Evolutionary conservation across 2,113 vertebrate genomes (phyloP), one percentile per base, ranked within the genome.

Genomic region (Chelonoidis abingdonii): DNA sequence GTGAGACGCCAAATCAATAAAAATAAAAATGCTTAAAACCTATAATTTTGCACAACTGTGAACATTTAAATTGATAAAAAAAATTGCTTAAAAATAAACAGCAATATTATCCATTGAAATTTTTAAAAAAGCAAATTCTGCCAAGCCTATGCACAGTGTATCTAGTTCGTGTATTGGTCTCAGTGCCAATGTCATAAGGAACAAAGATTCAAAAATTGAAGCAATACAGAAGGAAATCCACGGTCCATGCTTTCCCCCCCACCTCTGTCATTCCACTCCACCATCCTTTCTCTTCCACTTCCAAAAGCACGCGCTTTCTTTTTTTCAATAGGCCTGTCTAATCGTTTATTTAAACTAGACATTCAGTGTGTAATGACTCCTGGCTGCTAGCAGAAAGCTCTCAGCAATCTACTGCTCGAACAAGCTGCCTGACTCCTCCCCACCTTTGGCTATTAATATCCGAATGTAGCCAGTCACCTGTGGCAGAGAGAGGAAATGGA

Each of bases 291-390:
- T 49, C 27, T 62, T 84, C 85, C 16, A 49, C 22, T 22, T 49
- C 16, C 31, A 89, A 92, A 95, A 92, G 76, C 89, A 87, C 2
- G 1, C 22, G 13, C 1, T 1, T 35, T 54, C 80, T 16, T 2
- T 1, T 31, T 59, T 84, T 72, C 92, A 92, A 91, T 82, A 84
- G 47, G 94, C 87, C 86, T 85, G 80, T 91, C 92, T 96, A 93
- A 94, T 96, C 87, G 76, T 87, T 93, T 93, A 87, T 95, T 97
- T 96, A 97, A 96, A 93, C 90, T 87, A 88, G 89, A 87, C 90
- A 81, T 94, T 90, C 84, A 84, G 47, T 92, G 87, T 31, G 12
- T 94, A 94, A 95, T 94, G 96, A 97, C 89, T 97, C 95, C 95
- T 95, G 94, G 88, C 96, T 93, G 93, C 88, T 84, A 86, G 90